Evolutionary conservation across 2,113 vertebrate species (phyloP), one percentile per base, ranked within the genome.

Genomic region (Vanacampus margaritifer): DNA sequence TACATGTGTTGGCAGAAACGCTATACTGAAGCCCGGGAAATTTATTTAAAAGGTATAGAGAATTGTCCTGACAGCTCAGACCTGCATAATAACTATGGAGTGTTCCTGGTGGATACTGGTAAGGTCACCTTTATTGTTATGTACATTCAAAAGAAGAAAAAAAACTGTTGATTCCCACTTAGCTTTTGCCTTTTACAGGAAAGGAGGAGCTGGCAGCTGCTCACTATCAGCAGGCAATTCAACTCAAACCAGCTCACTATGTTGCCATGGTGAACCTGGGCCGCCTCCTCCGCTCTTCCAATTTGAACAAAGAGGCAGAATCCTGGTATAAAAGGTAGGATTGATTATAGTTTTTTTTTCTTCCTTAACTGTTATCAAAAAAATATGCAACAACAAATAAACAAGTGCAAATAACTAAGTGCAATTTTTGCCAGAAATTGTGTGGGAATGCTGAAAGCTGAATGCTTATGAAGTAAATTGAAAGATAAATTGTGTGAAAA

Each of bases 231-330:
- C 90, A 94, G 43, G 96, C 96, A 6, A 92, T 98, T n/a, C 89
- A 16, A 48, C 94, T 98, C 2, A 96, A 95, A 76, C 94, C 96
- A 0, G 28, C 89, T 8, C 96, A 99, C 81, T 94, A 97, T 0
- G 96, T 99, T 86, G 97, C 97, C 78, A 97, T 99, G 96, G 94
- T 97, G 77, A 99, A 99, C 80, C 89, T 99, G 69, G 97, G 96
- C 35, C 93, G 97, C 19, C 92, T 99, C 41, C 93, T 97, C 67
- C 92, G 96, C 70, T 96, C 96, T 0, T 83, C 95, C 75, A 94
- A 94, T 35, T 91, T 95, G 60, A 98, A 95, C 85, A 85, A 90
- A 67, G 90, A 94, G 75, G 95, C 97, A 0, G 97, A 98, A 83
- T 78, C 85, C 1, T 99, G 97, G 95, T 98, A 98, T 85, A 97